Base-by-base conservation (phyloP, 1,140 invertebrate species). In the Radopholus similis region DNA sequence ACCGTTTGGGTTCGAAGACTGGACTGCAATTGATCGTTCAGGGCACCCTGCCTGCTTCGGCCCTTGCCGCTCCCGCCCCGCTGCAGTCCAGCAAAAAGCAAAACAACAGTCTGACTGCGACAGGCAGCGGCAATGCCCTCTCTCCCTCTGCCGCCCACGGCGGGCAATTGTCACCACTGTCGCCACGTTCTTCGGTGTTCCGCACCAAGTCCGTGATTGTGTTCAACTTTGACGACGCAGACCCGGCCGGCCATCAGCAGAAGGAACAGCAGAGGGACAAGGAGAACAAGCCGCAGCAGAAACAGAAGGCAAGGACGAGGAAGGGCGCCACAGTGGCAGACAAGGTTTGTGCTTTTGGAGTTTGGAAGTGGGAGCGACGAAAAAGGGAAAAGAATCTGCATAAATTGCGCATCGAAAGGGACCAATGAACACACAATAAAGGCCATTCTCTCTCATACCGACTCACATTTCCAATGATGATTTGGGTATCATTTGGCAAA, bases 121-220 rank as follows among this genome's bases (percentile, higher is more conserved):
- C 37, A 8, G 38, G 23, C 18, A 6, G 23, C n/a, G n/a, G n/a
- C n/a, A n/a, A n/a, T n/a, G n/a, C n/a, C n/a, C n/a, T n/a, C n/a
- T n/a, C n/a, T n/a, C n/a, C n/a, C n/a, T n/a, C n/a, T n/a, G n/a
- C n/a, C n/a, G n/a, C n/a, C n/a, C 30, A n/a, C 28, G 9, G 18
- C 4, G 6, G 47, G n/a, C 9, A 47, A 60, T 47, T 21, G 49
- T 15, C 42, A 49, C n/a, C n/a, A 62, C 28, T 62, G 30, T 62
- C 59, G 6, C 59, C 59, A 18, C 37, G 23, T 47, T 47, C 40
- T 21, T 47, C 40, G 26, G 42, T 62, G 18, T 62, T 62, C n/a
- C 38, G 59, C 47, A 62, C 37, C 21, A 62, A 62, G 47, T 49
- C 59, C 11, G 59, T 62, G 18, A 62, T 62, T 49, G 59, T 62